These are phyloP conservation scores for Columba livia DNA, from an alignment of 2,113 vertebrate species.

Conservation along the genomic window DNA sequence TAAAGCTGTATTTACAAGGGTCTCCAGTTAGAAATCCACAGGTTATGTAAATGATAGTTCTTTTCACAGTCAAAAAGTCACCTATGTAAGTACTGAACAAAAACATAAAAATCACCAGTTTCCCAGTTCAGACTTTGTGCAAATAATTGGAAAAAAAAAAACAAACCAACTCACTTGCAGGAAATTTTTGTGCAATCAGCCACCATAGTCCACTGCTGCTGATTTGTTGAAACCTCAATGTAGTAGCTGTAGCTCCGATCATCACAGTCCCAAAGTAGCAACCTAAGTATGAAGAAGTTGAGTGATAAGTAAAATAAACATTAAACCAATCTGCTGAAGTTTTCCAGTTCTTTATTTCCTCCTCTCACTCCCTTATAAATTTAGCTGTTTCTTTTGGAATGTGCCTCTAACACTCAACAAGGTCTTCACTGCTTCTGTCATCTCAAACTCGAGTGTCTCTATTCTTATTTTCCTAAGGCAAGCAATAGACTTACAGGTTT, in stretches of 20 bases:
- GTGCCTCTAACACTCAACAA: background rate
- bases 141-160: background rate
- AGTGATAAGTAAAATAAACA: background rate
- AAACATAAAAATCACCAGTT: background rate
- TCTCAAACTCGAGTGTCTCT: background rate
- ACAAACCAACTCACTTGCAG: conserved; percentile 84
- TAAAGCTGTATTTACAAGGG: background rate
- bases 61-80: background rate
- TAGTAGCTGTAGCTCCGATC: conserved; percentile 98
- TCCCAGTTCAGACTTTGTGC: background rate
- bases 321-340: background rate
- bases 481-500: background rate
- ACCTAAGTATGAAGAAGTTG: conserved; percentile 69
- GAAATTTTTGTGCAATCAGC: conserved; percentile 89
- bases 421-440: background rate
- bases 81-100: background rate
- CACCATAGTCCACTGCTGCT: conserved; percentile 95
- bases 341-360: background rate
- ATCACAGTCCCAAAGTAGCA: conserved; percentile 97
- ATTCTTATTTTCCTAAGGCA: background rate
- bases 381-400: background rate
- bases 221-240: conserved; percentile 92
- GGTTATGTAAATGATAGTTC: background rate
- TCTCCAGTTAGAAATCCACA: background rate
- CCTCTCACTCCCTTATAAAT: background rate